These are phyloP conservation scores for Sakesphorus luctuosus DNA, from an alignment of 2,113 vertebrate genomes.

Conservation along the genomic window DNA sequence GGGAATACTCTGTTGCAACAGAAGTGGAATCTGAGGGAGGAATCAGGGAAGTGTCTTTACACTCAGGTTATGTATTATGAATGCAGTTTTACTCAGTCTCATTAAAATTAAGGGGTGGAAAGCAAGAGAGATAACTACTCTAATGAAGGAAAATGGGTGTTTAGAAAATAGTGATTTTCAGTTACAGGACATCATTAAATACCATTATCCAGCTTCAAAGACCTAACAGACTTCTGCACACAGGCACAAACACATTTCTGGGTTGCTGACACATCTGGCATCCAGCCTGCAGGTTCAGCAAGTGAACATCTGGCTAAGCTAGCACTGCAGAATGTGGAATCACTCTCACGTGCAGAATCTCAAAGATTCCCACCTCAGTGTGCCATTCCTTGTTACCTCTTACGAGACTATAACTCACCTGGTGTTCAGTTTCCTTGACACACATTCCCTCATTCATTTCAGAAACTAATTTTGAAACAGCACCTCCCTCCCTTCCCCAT, in stretches of 20 bases:
- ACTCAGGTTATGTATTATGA: neutral
- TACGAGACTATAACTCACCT: neutral
- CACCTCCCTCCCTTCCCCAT: neutral
- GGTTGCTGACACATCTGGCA: neutral
- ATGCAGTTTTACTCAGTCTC: neutral
- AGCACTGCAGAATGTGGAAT: neutral
- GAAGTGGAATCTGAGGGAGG: slow-evolving; percentile 82
- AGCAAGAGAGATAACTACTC: neutral
- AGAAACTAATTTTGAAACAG: neutral
- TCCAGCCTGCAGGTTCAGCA: neutral
- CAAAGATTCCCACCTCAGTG: neutral
- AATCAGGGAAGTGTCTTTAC: neutral
- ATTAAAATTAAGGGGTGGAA: neutral
- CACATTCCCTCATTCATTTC: neutral
- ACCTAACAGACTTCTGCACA: neutral
- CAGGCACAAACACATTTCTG: neutral
- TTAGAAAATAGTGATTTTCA: neutral
- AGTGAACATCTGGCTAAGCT: neutral
- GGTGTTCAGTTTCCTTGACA: neutral
- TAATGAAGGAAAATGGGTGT: neutral
- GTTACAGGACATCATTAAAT: neutral
- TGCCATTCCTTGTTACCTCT: neutral
- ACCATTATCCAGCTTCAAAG: neutral
- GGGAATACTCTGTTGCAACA: slow-evolving; percentile 88
- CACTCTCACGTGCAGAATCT: neutral